Percentiles rank a stretch among this genome's conserved stretches.
Conservation (phyloP, 2,888 invertebrate species). For the Sinodicranocentrus sp. region DNA sequence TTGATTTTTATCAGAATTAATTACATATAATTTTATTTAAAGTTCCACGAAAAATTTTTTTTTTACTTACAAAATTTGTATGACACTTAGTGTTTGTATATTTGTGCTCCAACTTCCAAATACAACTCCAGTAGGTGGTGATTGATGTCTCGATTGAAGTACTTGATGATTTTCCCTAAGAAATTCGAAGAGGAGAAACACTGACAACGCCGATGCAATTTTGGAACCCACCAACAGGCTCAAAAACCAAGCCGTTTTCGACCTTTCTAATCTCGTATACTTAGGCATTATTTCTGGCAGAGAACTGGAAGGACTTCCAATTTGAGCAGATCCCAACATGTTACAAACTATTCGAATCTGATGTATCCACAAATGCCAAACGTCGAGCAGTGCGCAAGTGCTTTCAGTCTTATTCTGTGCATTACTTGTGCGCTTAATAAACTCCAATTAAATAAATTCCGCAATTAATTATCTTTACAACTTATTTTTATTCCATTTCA, state of each 20-base stretch:
- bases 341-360: too few relatives aligned
- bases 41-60: slow-evolving; percentile 20
- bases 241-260: slow-evolving; percentile 70
- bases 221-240: slow-evolving; percentile 62
- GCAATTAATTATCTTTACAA: too few relatives aligned
- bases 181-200: slow-evolving; percentile 67
- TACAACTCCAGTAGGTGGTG: slow-evolving; percentile 50
- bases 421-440: too few relatives aligned
- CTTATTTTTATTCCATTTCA: too few relatives aligned
- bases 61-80: slow-evolving; percentile 68
- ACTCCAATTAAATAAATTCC: too few relatives aligned
- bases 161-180: slow-evolving; percentile 48
- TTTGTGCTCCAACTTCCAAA: slow-evolving; percentile 65
- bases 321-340: neutral
- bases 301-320: neutral
- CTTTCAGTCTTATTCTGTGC: too few relatives aligned
- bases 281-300: slow-evolving; percentile 20
- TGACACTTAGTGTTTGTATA: slow-evolving; percentile 67
- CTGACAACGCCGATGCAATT: slow-evolving; percentile 62
- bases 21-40: too few relatives aligned
- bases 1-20: too few relatives aligned
- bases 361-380: too few relatives aligned
- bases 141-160: slow-evolving; percentile 22
- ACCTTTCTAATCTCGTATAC: slow-evolving; percentile 35
- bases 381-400: too few relatives aligned